Conservation (phyloP, 2,797 vertebrate species). For the Phrynocephalus forsythii region DNA sequence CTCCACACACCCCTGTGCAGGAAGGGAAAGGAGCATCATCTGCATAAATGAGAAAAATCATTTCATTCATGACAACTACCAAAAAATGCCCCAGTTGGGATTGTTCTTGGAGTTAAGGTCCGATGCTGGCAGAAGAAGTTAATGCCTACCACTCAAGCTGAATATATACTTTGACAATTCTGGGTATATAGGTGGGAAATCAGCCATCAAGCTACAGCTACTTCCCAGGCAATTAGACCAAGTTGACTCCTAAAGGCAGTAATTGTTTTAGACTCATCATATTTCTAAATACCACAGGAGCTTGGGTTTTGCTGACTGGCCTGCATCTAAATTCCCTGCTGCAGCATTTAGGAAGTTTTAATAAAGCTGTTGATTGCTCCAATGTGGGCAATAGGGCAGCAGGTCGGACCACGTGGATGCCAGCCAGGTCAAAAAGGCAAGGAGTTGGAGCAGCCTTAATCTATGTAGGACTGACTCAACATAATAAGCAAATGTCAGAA, state of each 20-base stretch:
- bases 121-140: background rate
- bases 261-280: constrained; percentile 36
- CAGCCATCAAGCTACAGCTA: fast-evolving
- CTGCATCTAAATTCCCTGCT: constrained; percentile 13
- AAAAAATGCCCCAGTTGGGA: no score
- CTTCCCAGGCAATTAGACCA: constrained; percentile 3
- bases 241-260: background rate
- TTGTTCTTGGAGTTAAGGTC: no score
- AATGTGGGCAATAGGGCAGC: constrained; percentile 26
- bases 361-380: constrained; percentile 37
- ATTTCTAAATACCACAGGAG: constrained; percentile 7
- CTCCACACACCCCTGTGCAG: background rate
- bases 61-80: no score
- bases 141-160: background rate
- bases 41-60: no score
- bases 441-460: constrained; percentile 1
- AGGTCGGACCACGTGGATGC: fast-evolving
- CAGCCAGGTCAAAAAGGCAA: constrained; percentile 1
- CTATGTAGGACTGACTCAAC: fast-evolving
- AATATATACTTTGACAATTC: background rate
- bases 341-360: constrained; percentile 44
- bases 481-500: background rate
- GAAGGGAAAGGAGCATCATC: background rate
- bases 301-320: constrained; percentile 43
- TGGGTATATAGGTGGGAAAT: background rate